A percentile compares a stretch with the other conserved stretches of the same genome.
These are phyloP conservation scores for Altica lythri DNA, from an alignment of 2,888 invertebrate species.

Conservation along the genomic window DNA sequence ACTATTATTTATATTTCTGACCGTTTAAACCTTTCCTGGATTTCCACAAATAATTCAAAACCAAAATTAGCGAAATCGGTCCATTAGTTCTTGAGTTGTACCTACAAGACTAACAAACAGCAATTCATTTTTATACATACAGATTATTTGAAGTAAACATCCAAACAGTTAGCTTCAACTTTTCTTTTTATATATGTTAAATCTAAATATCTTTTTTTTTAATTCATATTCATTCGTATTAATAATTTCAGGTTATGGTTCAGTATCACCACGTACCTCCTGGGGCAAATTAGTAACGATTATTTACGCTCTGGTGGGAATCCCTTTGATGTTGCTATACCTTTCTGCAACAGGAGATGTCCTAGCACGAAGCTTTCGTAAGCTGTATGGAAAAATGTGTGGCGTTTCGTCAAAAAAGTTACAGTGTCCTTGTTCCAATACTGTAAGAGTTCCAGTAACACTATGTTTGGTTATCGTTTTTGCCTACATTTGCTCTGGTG, in stretches of 20 bases:
- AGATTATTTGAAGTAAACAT: no score
- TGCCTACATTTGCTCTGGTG: slow-evolving; percentile 86
- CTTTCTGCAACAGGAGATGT: slow-evolving; percentile 86
- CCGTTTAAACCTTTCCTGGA: no score
- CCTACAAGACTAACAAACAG: no score
- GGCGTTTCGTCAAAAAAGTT: slow-evolving; percentile 62
- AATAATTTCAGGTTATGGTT: slow-evolving; percentile 82
- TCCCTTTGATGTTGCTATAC: slow-evolving; percentile 86
- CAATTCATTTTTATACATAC: no score
- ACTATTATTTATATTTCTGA: no score
- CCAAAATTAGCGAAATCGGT: no score
- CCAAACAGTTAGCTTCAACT: no score
- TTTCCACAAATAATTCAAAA: no score
- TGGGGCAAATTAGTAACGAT: slow-evolving; percentile 83
- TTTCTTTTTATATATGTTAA: no score
- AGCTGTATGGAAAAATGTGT: slow-evolving; percentile 62
- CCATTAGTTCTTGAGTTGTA: no score
- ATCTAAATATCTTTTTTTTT: no score
- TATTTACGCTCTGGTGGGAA: slow-evolving; percentile 82
- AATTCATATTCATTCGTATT: no score
- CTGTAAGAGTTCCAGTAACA: slow-evolving; percentile 82
- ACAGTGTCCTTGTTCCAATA: slow-evolving; percentile 59
- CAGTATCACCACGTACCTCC: slow-evolving; percentile 78
- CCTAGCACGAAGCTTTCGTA: slow-evolving; percentile 65
- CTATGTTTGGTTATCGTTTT: slow-evolving; percentile 85